Conservation (phyloP, 2,888 invertebrate genomes). For the Pyrrhia umbra region DNA sequence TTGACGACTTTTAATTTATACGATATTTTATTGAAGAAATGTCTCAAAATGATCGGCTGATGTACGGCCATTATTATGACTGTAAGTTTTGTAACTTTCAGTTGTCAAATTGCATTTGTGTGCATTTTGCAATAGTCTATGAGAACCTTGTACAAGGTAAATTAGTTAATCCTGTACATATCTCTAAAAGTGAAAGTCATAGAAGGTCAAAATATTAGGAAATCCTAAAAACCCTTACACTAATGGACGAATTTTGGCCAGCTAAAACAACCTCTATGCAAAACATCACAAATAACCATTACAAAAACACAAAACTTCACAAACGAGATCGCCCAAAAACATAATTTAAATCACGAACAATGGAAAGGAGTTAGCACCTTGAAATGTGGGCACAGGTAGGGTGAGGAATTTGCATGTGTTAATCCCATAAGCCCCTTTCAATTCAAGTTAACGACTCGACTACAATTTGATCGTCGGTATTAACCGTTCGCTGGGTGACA, state of each 20-base stretch:
- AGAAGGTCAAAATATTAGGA: no score
- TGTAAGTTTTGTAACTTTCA: no score
- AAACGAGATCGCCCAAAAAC: constrained; percentile 29
- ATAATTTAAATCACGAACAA: constrained; percentile 53
- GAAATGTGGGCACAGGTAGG: constrained; percentile 57
- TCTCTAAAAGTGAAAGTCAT: no score
- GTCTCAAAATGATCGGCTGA: no score
- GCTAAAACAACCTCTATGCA: background rate
- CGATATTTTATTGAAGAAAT: no score
- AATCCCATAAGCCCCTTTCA: constrained; percentile 64
- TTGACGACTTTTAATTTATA: no score
- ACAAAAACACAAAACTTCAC: constrained; percentile 34
- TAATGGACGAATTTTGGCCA: background rate
- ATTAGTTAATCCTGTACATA: no score
- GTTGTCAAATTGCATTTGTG: no score
- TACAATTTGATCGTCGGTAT: constrained; percentile 61
- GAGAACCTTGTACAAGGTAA: no score
- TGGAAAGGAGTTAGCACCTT: constrained; percentile 48
- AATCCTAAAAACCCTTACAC: background rate
- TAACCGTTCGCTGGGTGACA: constrained; percentile 53
- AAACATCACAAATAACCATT: background rate
- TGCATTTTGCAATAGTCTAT: no score
- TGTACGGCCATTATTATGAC: no score
- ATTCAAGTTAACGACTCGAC: constrained; percentile 64
- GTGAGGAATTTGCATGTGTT: constrained; percentile 65